A percentile compares a stretch with the other conserved stretches of the same genome.
Conservation (phyloP, 2,888 invertebrate genomes). For the Isoperla grammatica region DNA sequence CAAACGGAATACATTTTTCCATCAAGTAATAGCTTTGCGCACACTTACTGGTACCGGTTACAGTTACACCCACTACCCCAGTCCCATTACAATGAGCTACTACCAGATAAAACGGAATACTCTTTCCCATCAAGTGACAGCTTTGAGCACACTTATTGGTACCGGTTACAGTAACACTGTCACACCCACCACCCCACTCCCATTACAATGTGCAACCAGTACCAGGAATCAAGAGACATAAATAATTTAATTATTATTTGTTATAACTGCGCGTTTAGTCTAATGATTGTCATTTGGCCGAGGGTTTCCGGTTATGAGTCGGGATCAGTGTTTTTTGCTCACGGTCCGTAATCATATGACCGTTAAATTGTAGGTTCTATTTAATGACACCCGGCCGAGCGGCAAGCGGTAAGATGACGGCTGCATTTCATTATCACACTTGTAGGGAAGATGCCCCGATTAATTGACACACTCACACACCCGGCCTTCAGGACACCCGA, state of each 20-base stretch:
- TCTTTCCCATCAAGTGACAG: no score
- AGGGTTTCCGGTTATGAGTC: neutral
- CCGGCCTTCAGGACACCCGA: no score
- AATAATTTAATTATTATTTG: conserved; percentile 10
- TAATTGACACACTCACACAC: no score
- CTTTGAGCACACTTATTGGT: no score
- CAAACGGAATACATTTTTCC: no score
- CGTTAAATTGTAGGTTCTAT: conserved; percentile 10
- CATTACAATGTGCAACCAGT: neutral
- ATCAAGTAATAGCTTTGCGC: no score
- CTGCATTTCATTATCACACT: no score
- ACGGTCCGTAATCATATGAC: neutral
- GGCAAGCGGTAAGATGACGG: no score
- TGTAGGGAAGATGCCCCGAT: no score
- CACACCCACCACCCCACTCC: neutral
- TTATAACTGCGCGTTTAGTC: conserved; percentile 5
- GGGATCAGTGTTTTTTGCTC: neutral
- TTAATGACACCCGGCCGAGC: conserved; percentile 8
- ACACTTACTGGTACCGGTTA: neutral
- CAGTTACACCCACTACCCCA: neutral
- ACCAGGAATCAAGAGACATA: neutral
- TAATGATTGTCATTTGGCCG: conserved; percentile 12
- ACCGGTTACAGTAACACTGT: no score
- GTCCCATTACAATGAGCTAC: neutral
- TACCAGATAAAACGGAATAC: no score